Evolutionary conservation across 2,888 invertebrate species (phyloP).

Genomic region (Agonopterix arenella): DNA sequence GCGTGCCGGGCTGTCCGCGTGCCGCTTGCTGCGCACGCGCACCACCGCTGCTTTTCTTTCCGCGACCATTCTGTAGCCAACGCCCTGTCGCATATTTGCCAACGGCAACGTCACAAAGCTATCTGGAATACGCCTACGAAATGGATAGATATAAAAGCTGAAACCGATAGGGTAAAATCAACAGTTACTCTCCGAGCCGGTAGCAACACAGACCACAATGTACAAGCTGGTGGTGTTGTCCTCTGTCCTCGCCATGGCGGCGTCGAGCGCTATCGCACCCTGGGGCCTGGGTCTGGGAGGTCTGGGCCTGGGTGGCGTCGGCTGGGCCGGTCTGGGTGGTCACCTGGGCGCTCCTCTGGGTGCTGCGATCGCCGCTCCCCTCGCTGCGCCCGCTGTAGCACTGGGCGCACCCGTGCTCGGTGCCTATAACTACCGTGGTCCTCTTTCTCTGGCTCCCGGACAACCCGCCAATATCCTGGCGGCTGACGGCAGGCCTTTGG

Average conservation of each 20-base stretch:
- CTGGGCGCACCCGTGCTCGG: conserved; percentile 39
- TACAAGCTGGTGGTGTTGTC: conserved; percentile 80
- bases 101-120: conserved; percentile 63
- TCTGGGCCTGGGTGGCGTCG: conserved; percentile 14
- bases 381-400: conserved; percentile 22
- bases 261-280: conserved; percentile 59
- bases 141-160: conserved; percentile 56
- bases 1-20: conserved; percentile 5
- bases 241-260: conserved; percentile 75
- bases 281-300: conserved; percentile 20
- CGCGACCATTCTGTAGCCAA: conserved; percentile 37
- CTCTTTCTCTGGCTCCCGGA: conserved; percentile 59
- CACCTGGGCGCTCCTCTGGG: conserved; percentile 33
- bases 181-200: conserved; percentile 43
- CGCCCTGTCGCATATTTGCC: conserved; percentile 53
- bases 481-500: conserved; percentile 64
- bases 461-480: conserved; percentile 65
- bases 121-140: conserved; percentile 60
- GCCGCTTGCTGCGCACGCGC: conserved; percentile 13
- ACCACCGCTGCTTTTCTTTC: conserved; percentile 41
- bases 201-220: conserved; percentile 48
- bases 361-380: conserved; percentile 30
- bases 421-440: conserved; percentile 61
- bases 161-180: conserved; percentile 33
- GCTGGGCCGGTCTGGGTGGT: conserved; percentile 21